These are phyloP conservation scores for Microcebus tavaratra DNA, from an alignment of 2,113 vertebrate genomes.

Conservation along the genomic window DNA sequence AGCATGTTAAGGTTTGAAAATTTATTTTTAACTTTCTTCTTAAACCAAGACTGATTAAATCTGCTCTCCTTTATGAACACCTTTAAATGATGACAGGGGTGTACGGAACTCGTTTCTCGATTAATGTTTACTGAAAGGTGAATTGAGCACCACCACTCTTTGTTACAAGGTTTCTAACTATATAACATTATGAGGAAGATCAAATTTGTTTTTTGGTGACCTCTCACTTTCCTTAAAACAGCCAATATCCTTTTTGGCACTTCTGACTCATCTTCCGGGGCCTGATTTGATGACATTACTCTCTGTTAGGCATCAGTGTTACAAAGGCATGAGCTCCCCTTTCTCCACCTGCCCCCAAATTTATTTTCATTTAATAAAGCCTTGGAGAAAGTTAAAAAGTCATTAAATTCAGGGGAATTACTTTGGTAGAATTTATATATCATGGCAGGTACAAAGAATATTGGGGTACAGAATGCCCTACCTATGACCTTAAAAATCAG, in stretches of 20 bases:
- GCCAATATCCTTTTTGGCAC: background rate
- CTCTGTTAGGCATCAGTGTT: background rate
- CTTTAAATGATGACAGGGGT: background rate
- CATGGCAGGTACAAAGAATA: background rate
- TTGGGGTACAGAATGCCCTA: background rate
- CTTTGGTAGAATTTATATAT: background rate
- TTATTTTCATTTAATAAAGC: background rate
- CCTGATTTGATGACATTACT: background rate
- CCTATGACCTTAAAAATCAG: background rate
- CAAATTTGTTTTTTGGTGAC: background rate
- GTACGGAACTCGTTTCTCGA: background rate
- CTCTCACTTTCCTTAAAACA: background rate
- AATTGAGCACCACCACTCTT: background rate
- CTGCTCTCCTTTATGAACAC: background rate
- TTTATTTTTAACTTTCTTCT: slow-evolving; percentile 44
- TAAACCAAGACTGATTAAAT: slow-evolving; percentile 2
- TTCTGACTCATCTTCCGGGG: background rate
- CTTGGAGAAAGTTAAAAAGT: background rate
- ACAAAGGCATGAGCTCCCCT: background rate
- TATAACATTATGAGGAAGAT: background rate
- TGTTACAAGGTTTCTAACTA: background rate
- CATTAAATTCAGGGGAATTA: background rate
- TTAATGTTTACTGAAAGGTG: background rate
- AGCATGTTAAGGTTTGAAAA: background rate
- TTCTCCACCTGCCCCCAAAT: background rate